Percentiles rank a stretch among this genome's conserved stretches.
phyloP scores from a whole-genome alignment of 2,888 invertebrate species.

The Synanthedon myopaeformis region DNA sequence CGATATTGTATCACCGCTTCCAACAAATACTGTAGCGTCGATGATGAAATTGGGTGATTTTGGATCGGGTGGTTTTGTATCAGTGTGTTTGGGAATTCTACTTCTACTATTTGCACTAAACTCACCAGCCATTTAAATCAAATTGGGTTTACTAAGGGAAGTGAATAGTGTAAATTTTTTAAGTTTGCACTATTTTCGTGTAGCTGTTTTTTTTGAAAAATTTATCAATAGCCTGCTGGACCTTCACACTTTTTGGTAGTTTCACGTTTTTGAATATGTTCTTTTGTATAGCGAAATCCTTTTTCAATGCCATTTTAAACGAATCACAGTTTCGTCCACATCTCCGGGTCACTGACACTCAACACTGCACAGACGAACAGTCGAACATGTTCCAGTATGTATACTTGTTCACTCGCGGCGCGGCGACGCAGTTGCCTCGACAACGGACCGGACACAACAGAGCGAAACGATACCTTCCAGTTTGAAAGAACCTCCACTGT shows the following conservation, averaged over 20 bases:
- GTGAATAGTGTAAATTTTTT: conserved; percentile 14
- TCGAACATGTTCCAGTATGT: not conserved
- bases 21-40: conserved; percentile 52
- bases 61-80: conserved; percentile 36
- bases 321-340: conserved; percentile 38
- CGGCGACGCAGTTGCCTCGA: conserved; percentile 40
- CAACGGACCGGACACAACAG: conserved; percentile 61
- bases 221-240: conserved; percentile 53
- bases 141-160: conserved; percentile 7
- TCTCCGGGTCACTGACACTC: conserved; percentile 50
- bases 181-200: conserved; percentile 64
- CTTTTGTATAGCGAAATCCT: conserved; percentile 53
- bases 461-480: conserved; percentile 30
- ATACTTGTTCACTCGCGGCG: conserved; percentile 16
- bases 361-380: conserved; percentile 26
- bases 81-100: conserved; percentile 12
- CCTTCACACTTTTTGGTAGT: conserved; percentile 34
- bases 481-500: conserved; percentile 29
- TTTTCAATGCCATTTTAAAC: conserved; percentile 59
- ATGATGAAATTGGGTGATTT: conserved; percentile 48
- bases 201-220: conserved; percentile 61
- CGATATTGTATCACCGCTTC: conserved; percentile 40
- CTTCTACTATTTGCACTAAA: conserved; percentile 46
- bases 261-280: conserved; percentile 59
- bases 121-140: conserved; percentile 63